Conservation (phyloP, 2,797 vertebrate species). For the Sebastes matsubarae region DNA sequence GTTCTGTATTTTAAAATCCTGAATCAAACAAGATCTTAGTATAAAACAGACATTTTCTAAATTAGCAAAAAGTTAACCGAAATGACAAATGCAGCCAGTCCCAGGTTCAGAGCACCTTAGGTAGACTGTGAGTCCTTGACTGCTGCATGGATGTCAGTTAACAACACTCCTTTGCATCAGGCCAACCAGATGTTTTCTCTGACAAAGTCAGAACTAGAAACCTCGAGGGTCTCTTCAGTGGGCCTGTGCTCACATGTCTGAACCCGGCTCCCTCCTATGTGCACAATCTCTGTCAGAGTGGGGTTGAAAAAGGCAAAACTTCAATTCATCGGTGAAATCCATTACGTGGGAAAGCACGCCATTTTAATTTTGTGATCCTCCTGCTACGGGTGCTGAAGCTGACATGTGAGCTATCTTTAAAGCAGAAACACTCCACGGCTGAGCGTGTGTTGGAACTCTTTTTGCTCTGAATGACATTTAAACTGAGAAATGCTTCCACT, state of each 20-base stretch:
- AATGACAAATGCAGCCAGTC: not conserved
- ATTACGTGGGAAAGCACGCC: constrained; percentile 12
- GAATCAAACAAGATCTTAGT: not conserved
- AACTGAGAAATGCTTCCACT: not conserved
- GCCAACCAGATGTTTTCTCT: constrained; percentile 71
- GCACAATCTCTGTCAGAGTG: not conserved
- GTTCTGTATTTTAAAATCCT: not conserved
- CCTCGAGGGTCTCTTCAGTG: constrained; percentile 50
- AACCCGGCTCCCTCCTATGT: constrained; percentile 5
- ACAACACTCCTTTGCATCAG: constrained; percentile 54
- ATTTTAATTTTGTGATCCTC: constrained; percentile 12
- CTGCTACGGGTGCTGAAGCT: not conserved
- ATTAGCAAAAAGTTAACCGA: not conserved
- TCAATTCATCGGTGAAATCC: not conserved
- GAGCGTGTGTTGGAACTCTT: not conserved
- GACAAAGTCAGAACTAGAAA: constrained; percentile 57
- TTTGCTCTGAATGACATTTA: not conserved
- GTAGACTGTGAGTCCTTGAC: constrained; percentile 14
- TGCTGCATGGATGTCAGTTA: constrained; percentile 36
- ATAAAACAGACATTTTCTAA: not conserved
- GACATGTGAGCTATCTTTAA: not conserved
- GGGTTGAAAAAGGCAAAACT: constrained; percentile 16
- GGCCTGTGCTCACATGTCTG: constrained; percentile 61
- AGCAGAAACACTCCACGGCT: not conserved
- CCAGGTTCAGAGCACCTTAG: constrained; percentile 2